Base-by-base conservation (phyloP, 2,888 invertebrate genomes). In the Silvanus unidentatus region DNA sequence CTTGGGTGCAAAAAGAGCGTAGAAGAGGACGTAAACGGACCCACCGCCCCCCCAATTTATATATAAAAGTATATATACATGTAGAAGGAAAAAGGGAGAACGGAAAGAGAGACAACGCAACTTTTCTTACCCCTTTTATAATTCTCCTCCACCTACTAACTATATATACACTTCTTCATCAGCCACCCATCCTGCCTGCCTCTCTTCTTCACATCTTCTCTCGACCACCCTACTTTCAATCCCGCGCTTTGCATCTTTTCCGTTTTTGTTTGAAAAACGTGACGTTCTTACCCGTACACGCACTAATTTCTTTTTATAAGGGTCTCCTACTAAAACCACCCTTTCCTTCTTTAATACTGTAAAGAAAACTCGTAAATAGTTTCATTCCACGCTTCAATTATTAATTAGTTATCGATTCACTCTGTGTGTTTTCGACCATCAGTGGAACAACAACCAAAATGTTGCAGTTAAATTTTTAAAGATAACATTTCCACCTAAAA, bases 251-350 rank as follows among this genome's bases (percentile, higher is more conserved):
- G 60, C 66, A 64, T 68, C 67, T 63, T 64, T 63, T 68, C 68
- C 68, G 4, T 64, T 67, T 68, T 37, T 69, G 68, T 65, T 68
- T 69, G 66, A 61, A 59, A 57, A 61, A 64, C 66, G 62, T 65
- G 63, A 64, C 64, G 62, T 58, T 54, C 50, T 62, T 63, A 61
- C 59, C 62, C 63, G 62, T 66, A 62, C 65, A 67, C 67, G 67
- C 66, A 68, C 65, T 65, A 66, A 64, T 66, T 66, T 66, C 65
- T 65, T 63, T 57, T 22, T 22, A 22, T 32, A 32, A 62, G 62
- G 62, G 64, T 22, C 3, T 22, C 3, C 8, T 61, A 57, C 62
- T 62, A 59, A 66, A 63, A 59, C 62, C 60, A 22, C 22, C 3
- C 22, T 22, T 22, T 22, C 8, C 22, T 22, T 5, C 8, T 22